phyloP scores from a whole-genome alignment of 2,888 invertebrate genomes.

The Eupelmus urozonus region DNA sequence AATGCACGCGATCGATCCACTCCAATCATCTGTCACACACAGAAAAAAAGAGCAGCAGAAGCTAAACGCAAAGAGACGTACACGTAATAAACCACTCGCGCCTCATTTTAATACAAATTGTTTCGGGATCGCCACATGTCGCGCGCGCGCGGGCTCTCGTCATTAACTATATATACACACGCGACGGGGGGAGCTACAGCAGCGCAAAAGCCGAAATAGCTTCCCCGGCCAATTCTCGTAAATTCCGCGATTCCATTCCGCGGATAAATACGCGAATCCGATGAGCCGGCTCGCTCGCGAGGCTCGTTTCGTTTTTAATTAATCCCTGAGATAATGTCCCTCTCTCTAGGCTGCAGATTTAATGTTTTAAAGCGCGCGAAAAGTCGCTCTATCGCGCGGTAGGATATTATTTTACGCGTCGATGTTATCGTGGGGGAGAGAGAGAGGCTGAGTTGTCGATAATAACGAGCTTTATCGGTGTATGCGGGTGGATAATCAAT shows the following conservation, averaged over 20 bases:
- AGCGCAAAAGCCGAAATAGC: constrained; percentile 29
- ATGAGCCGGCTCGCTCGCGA: constrained; percentile 14
- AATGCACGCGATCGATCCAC: too few species aligned
- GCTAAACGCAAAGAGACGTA: not conserved
- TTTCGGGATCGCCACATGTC: constrained; percentile 71
- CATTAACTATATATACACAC: constrained; percentile 6
- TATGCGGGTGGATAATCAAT: constrained; percentile 27
- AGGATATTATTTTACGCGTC: constrained; percentile 38
- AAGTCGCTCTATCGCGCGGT: constrained; percentile 14
- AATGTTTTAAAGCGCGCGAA: constrained; percentile 23
- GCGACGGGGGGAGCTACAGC: too few species aligned
- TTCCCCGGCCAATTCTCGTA: constrained; percentile 37
- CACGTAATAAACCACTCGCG: constrained; percentile 55
- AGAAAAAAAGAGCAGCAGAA: not conserved
- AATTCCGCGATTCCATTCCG: constrained; percentile 49
- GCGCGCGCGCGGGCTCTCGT: constrained; percentile 53
- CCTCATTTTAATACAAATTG: constrained; percentile 76
- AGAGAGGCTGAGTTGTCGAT: constrained; percentile 23
- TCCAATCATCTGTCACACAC: not conserved
- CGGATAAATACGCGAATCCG: constrained; percentile 51
- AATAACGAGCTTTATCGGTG: constrained; percentile 39
- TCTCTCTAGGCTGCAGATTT: not conserved
- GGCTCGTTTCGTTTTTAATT: constrained; percentile 45
- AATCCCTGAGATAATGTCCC: constrained; percentile 32
- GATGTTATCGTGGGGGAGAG: constrained; percentile 37